Percentiles rank a stretch among this genome's conserved stretches.
These are phyloP conservation scores for Aphidius colemani DNA, from an alignment of 2,888 invertebrate species.

Conservation along the genomic window DNA sequence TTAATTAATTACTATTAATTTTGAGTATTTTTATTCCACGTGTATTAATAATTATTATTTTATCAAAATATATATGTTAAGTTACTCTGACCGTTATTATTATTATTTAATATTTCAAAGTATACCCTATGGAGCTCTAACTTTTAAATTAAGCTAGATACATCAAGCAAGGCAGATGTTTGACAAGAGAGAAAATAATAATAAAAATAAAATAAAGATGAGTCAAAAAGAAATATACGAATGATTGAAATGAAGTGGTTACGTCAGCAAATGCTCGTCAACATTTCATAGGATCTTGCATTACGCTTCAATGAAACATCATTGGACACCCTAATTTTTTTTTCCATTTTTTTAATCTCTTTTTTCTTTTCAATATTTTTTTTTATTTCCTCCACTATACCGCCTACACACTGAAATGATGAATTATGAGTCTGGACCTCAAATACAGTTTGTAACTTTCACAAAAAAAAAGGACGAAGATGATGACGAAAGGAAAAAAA, in stretches of 20 bases:
- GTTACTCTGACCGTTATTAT: too few species aligned
- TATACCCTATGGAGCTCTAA: too few species aligned
- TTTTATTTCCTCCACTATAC: not conserved
- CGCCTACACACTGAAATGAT: conserved; percentile 19
- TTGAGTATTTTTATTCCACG: too few species aligned
- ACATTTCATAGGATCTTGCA: conserved; percentile 34
- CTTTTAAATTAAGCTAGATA: too few species aligned
- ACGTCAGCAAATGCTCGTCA: conserved; percentile 31
- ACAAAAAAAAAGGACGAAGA: conserved; percentile 18
- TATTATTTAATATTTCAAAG: too few species aligned
- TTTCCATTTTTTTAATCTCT: not conserved
- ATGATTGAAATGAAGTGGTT: conserved; percentile 43
- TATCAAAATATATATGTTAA: too few species aligned
- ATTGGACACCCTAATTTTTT: not conserved
- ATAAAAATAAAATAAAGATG: conserved; percentile 8
- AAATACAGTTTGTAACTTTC: conserved; percentile 33
- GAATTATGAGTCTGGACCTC: conserved; percentile 39
- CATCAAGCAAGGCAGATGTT: too few species aligned
- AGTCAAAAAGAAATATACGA: conserved; percentile 33
- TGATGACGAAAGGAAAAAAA: conserved; percentile 5
- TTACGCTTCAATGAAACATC: conserved; percentile 9
- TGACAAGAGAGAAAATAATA: too few species aligned
- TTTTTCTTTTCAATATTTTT: conserved; percentile 20
- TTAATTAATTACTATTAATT: too few species aligned
- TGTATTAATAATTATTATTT: too few species aligned